Evolutionary conservation across 1,140 invertebrate genomes (phyloP), one percentile per base, ranked within the genome.

Genomic region (Gryllus bimaculatus): DNA sequence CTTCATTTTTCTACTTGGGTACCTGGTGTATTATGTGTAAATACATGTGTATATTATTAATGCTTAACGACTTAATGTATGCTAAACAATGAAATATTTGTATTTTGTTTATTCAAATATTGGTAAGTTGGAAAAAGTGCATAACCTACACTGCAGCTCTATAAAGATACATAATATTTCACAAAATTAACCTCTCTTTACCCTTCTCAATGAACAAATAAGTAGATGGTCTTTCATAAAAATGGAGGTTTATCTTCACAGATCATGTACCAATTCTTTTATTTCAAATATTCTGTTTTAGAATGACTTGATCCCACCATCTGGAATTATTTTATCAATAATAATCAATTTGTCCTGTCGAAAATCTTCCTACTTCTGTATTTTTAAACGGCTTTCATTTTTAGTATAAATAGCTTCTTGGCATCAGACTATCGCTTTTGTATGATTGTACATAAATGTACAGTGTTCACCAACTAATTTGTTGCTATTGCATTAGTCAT

Each of bases 11-110:
- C 54, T 66, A 66, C 54, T 66, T 66, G 54, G 54, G 54, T 66
- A 66, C 54, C 54, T 66, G 54, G 54, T 66, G 54, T 66, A 66
- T 66, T 66, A 66, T 66, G 54, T 66, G 54, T 66, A 66, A 66
- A 66, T 18, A 66, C 54, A 66, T 66, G 54, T 66, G 18, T 66
- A 66, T 13, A 13, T 13, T 66, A 66, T 66, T 66, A 66, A 66
- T 66, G 54, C 54, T 13, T 66, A 66, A 18, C 18, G 54, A 66
- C 54, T 66, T 66, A 66, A 66, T 66, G 54, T 66, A 18, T 66
- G 54, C 54, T 66, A 66, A 66, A 66, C 54, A 66, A 39, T 66
- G 54, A 10, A 66, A 39, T 66, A 13, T 18, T 66, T 7, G 54
- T 66, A 10, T 39, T 66, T 13, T 66, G 54, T 66, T 66, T 66